phyloP scores from a whole-genome alignment of 2,113 vertebrate species.

The Scytalopus superciliaris region DNA sequence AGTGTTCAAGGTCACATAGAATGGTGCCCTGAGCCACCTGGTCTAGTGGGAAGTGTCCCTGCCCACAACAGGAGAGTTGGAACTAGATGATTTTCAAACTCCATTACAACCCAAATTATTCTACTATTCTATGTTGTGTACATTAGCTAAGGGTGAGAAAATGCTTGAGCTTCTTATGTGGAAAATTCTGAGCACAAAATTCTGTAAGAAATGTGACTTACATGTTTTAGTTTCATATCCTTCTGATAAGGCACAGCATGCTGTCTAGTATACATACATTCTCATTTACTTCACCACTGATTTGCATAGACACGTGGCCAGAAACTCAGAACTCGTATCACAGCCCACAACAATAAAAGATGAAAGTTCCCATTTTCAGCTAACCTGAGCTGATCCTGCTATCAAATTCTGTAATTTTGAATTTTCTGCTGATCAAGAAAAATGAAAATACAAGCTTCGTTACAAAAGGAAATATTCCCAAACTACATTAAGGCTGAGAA shows the following conservation, averaged over 20 bases:
- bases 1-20: neutral
- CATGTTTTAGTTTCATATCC: neutral
- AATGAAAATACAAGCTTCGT: neutral
- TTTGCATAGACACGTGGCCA: rapidly evolving
- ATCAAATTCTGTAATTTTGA: neutral
- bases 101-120: neutral
- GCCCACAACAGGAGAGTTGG: too few relatives aligned
- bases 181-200: neutral
- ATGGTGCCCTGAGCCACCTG: neutral
- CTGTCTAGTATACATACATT: neutral
- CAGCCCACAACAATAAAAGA: neutral
- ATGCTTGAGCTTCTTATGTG: neutral
- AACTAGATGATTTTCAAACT: neutral
- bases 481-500: neutral
- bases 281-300: neutral
- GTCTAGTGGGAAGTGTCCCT: neutral
- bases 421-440: neutral
- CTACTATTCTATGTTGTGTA: neutral
- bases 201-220: neutral
- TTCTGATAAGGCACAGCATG: neutral
- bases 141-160: neutral
- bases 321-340: neutral
- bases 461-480: neutral
- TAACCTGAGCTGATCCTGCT: neutral
- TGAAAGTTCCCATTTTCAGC: neutral